Evolutionary conservation across 2,113 vertebrate species (phyloP).

Genomic region (Electrona antarctica): DNA sequence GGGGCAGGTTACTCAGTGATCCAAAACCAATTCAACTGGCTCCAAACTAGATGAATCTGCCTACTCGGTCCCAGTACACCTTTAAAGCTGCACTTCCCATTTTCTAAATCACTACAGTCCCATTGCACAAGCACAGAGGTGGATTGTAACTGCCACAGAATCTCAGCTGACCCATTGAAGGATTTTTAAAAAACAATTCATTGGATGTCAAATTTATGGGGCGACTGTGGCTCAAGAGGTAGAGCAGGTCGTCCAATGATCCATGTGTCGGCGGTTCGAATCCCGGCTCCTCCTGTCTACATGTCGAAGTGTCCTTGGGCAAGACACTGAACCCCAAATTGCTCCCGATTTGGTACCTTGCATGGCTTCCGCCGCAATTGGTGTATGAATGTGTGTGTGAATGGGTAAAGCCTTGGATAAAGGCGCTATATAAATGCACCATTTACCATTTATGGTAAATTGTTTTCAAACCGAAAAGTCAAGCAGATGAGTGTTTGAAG

Average conservation of each 20-base stretch:
- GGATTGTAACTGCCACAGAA: constrained; percentile 51
- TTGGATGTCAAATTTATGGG: constrained; percentile 42
- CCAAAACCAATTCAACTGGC: constrained; percentile 35
- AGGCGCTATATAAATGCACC: too few relatives aligned
- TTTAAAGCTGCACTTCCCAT: constrained; percentile 21
- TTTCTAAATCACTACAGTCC: constrained; percentile 34
- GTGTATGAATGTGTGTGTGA: too few relatives aligned
- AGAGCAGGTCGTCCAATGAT: too few relatives aligned
- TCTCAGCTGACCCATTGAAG: neutral
- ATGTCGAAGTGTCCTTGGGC: too few relatives aligned
- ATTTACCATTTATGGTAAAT: too few relatives aligned
- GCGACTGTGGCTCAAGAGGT: too few relatives aligned
- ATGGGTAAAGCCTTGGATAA: too few relatives aligned
- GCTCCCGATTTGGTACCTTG: too few relatives aligned
- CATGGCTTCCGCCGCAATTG: too few relatives aligned
- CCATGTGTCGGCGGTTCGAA: too few relatives aligned
- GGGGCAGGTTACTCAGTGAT: constrained; percentile 40
- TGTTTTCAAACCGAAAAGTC: constrained; percentile 28
- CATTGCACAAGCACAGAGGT: constrained; percentile 25
- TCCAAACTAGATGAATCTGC: constrained; percentile 27
- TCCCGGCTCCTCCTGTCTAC: too few relatives aligned
- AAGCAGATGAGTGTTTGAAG: constrained; percentile 48
- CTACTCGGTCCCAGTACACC: constrained; percentile 24
- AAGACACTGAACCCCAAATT: too few relatives aligned
- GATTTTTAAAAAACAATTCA: constrained; percentile 30